Evolutionary conservation across 2,797 vertebrate species (phyloP), one percentile per base, ranked within the genome.

Genomic region (Gymnopithys bicolor): DNA sequence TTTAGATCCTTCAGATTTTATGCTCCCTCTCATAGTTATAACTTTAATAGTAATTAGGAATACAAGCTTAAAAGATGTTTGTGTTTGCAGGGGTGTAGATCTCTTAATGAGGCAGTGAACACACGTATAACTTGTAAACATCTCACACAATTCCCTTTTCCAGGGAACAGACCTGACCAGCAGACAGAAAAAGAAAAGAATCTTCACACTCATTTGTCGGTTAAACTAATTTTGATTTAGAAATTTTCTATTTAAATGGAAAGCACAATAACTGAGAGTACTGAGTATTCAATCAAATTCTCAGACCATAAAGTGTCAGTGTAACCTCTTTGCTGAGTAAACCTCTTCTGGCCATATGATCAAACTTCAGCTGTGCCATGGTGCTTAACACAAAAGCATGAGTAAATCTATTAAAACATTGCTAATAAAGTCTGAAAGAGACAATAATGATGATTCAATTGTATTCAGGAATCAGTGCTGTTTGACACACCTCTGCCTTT

Each of bases 381-480:
- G 13, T 16, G 13, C 41, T 77, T 63, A 59, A 53, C 28, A 69
- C 37, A 91, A 64, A 52, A 67, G 12, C 52, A 52, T 39, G 80
- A 80, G 19, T 10, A 89, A 83, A 80, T 70, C 52, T 73, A 41
- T 63, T 71, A 63, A 89, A 94, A 63, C 5, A 56, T 41, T 37
- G 13, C 11, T 80, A 83, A 45, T 33, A 52, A 39, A 67, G 14
- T 49, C n/a, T 74, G 37, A 70, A 74, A 59, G 13, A 77, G 24
- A 45, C 7, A 53, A 39, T 13, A 69, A 53, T 12, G 10, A 39
- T 45, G 39, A 51, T 69, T 62, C 1, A 55, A 49, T 35, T 49
- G 39, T 13, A 48, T 79, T 62, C 59, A 67, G 14, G 48, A 69
- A 33, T 59, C 2, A 19, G 19, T 37, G 32, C 4, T 80, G 10